phyloP scores from a whole-genome alignment of 2,797 vertebrate genomes.

The Glossophaga mutica region DNA sequence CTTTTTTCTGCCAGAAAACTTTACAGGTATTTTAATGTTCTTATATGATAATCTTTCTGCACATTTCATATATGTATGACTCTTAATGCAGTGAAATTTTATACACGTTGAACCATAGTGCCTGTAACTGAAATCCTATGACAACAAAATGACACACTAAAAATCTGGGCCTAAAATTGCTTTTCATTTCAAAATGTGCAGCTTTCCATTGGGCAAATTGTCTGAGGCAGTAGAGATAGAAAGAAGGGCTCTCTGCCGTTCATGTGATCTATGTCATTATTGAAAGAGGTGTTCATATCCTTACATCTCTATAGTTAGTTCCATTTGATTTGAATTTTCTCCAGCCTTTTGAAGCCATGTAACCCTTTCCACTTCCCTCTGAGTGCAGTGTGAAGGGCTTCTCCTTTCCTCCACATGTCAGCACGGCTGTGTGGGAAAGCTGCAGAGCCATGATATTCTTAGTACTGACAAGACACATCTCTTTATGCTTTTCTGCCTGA shows the following conservation, averaged over 20 bases:
- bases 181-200: not conserved
- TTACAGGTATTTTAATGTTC: not conserved
- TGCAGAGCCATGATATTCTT: not conserved
- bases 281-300: not conserved
- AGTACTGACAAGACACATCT: not conserved
- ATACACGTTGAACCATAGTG: not conserved
- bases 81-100: not conserved
- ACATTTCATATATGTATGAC: fast-evolving
- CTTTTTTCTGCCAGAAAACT: not conserved
- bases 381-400: not conserved
- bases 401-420: not conserved
- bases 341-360: not conserved
- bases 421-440: not conserved
- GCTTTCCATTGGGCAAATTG: not conserved
- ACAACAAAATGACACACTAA: not conserved
- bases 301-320: not conserved
- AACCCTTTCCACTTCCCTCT: not conserved
- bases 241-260: not conserved
- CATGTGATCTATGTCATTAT: not conserved
- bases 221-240: not conserved
- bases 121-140: not conserved
- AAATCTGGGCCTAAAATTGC: not conserved
- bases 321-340: conserved; percentile 29
- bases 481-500: conserved; percentile 24
- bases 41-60: not conserved